Base-by-base conservation (phyloP, 2,113 vertebrate species). In the Perccottus glenii region DNA sequence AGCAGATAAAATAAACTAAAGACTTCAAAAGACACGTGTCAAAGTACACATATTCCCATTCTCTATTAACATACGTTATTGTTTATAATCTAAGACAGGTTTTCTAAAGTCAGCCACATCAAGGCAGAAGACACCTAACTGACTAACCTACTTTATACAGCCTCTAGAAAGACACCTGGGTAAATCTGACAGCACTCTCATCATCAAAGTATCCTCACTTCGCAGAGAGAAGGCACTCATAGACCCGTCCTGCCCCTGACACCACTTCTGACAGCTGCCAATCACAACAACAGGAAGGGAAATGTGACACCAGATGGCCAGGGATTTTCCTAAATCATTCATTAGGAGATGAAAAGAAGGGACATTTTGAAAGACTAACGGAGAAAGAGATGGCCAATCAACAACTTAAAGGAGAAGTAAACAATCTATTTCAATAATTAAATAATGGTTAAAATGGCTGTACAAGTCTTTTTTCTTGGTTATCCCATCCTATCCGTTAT, bases 191-290 rank as follows among this genome's bases (percentile, higher is more conserved):
- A 19, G 50, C 8, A 19, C 44, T 70, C 69, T 64, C 32, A 68
- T 50, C 4, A 0, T 35, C 51, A 55, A n/a, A 33, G 14, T 4
- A 60, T 42, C 48, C 32, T 38, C 0, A n/a, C 0, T 16, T 59
- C 56, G 52, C 6, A 35, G 19, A 55, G 49, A 65, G 27, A 0
- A 48, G 59, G 45, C 14, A 0, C 64, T 2, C 6, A 14, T 62
- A 53, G 36, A 42, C 15, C 0, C 48, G 56, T 38, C 49, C 2
- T 60, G 67, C 40, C 66, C 68, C 52, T 59, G 64, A 79, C 0
- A 1, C 64, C 55, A 53, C 52, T 46, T 49, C 36, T 15, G 68
- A 84, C 81, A 73, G 73, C 80, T 80, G 80, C 77, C 86, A 85
- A 36, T 88, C 77, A 75, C 32, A 35, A 56, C 36, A 40, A 32